Evolutionary conservation across 2,888 invertebrate species (phyloP).

Genomic region (Acheta domesticus): DNA sequence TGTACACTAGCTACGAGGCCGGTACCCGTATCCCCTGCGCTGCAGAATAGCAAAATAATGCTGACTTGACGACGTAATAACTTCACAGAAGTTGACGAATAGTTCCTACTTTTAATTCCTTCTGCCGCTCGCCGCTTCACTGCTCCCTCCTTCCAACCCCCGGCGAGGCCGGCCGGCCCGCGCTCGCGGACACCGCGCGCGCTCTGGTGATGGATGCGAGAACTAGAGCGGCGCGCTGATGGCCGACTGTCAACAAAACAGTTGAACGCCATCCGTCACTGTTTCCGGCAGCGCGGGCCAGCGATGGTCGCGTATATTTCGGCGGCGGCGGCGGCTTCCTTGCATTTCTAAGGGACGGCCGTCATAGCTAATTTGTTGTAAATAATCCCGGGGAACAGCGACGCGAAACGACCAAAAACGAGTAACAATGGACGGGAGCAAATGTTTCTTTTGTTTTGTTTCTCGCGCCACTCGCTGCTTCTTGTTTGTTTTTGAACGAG

Average conservation of each 20-base stretch:
- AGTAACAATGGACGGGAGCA: constrained; percentile 20
- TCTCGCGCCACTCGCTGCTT: not conserved
- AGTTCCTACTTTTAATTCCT: not conserved
- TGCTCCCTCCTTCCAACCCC: too few relatives aligned
- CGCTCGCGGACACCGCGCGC: not conserved
- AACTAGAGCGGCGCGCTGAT: constrained; percentile 24
- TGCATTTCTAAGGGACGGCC: not conserved
- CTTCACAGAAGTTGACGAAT: not conserved
- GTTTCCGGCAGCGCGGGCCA: constrained; percentile 21
- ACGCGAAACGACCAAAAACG: constrained; percentile 22
- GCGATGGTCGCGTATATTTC: not conserved
- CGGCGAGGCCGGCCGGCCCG: too few relatives aligned
- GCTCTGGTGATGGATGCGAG: constrained; percentile 28
- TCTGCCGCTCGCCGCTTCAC: not conserved
- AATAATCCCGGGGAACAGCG: constrained; percentile 28
- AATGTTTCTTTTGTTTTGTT: constrained; percentile 20
- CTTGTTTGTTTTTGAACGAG: not conserved
- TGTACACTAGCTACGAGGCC: not conserved
- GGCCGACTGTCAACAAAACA: constrained; percentile 29
- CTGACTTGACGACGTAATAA: constrained; percentile 10
- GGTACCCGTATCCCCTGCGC: not conserved
- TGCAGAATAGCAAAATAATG: not conserved
- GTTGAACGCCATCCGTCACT: constrained; percentile 29
- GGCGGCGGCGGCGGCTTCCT: not conserved
- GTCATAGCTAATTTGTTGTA: constrained; percentile 32